These are phyloP conservation scores for Callorhinus ursinus DNA, from an alignment of 2,113 vertebrate genomes.

Conservation along the genomic window DNA sequence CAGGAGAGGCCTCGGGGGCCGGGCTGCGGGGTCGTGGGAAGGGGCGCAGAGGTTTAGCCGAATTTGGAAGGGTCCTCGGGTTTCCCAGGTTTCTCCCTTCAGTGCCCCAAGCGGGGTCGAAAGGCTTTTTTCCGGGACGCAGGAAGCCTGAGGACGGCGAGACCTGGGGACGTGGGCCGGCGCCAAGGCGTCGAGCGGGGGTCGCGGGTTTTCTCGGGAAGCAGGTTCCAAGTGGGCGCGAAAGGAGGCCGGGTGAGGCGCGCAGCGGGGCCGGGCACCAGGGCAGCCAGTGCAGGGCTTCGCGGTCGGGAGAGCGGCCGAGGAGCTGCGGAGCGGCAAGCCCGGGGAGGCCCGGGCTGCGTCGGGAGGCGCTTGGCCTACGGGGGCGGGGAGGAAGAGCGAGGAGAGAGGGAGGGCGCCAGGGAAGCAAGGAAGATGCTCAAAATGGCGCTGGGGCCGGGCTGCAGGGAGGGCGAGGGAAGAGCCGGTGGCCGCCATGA, in stretches of 20 bases:
- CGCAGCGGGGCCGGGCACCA: accelerated
- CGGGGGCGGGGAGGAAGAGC: neutral
- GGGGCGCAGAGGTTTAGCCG: neutral
- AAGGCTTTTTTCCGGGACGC: neutral
- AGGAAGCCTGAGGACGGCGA: neutral
- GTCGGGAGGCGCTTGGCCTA: neutral
- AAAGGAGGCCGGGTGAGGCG: neutral
- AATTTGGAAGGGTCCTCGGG: too few species aligned
- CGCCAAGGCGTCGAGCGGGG: neutral
- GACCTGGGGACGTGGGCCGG: neutral
- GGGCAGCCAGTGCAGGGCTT: neutral
- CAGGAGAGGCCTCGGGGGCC: neutral
- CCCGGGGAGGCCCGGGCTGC: neutral
- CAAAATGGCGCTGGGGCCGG: slow-evolving; percentile 91
- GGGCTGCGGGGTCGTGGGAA: too few species aligned
- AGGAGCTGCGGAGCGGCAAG: neutral
- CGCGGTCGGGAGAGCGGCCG: neutral
- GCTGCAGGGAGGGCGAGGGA: neutral
- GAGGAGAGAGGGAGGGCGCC: neutral
- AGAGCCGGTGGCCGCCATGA: slow-evolving; percentile 62
- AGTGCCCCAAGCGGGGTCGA: neutral
- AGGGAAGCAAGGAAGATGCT: neutral
- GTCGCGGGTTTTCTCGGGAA: neutral
- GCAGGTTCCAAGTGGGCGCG: neutral
- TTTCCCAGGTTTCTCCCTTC: neutral